phyloP scores from a whole-genome alignment of 37 sponge, comb jelly and placozoan species.

The Agelas oroides region DNA sequence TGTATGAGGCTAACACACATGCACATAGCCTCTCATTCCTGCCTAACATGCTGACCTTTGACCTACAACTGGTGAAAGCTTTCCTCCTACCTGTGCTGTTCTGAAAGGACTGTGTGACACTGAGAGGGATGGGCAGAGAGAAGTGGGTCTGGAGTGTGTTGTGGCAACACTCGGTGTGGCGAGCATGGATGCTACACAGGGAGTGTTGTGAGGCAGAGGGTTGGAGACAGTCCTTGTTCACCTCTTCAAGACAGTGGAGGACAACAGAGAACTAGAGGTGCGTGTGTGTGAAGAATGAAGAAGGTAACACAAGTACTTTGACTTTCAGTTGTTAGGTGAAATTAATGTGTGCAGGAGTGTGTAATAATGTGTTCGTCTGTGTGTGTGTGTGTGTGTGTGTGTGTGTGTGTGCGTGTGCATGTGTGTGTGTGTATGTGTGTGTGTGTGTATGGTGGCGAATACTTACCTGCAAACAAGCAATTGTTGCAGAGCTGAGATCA shows the following conservation, averaged over 20 bases:
- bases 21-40: too few relatives aligned
- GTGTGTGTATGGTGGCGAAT: too few relatives aligned
- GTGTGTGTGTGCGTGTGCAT: constrained; percentile 17
- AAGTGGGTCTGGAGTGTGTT: constrained; percentile 69
- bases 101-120: constrained; percentile 68
- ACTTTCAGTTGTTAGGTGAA: too few relatives aligned
- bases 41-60: too few relatives aligned
- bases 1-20: too few relatives aligned
- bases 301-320: background rate
- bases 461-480: constrained; percentile 78
- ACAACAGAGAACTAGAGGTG: constrained; percentile 41
- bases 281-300: background rate
- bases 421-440: too few relatives aligned
- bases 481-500: constrained; percentile 64
- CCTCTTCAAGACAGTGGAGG: constrained; percentile 63
- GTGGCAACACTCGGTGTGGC: constrained; percentile 65
- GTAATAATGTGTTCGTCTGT: too few relatives aligned
- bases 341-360: background rate
- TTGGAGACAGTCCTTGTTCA: constrained; percentile 33
- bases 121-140: constrained; percentile 69
- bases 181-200: constrained; percentile 40
- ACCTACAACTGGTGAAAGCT: too few relatives aligned
- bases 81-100: constrained; percentile 52
- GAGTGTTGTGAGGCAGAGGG: constrained; percentile 15
- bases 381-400: constrained; percentile 5